phyloP scores from a whole-genome alignment of 2,797 vertebrate genomes.

The Amblyraja radiata region DNA sequence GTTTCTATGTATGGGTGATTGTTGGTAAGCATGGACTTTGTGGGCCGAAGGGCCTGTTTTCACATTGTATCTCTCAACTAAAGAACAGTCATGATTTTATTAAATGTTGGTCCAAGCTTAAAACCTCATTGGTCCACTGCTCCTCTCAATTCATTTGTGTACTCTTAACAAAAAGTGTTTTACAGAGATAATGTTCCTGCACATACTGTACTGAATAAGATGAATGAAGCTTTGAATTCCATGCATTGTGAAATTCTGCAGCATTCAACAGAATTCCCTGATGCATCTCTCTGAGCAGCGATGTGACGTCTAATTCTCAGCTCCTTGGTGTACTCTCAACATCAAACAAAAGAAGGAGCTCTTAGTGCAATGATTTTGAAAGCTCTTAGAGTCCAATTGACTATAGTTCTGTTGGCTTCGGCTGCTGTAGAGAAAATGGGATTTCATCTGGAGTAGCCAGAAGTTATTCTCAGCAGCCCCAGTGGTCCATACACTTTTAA shows the following conservation, averaged over 20 bases:
- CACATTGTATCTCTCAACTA: too few species aligned
- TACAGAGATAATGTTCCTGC: neutral
- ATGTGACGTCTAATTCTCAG: neutral
- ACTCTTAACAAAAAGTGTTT: neutral
- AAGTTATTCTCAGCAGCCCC: neutral
- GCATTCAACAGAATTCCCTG: neutral
- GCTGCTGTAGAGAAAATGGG: neutral
- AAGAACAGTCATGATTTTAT: too few species aligned
- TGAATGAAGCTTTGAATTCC: neutral
- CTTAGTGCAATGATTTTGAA: neutral
- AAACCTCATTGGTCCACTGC: too few species aligned
- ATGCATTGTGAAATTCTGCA: neutral
- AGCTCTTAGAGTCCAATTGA: neutral
- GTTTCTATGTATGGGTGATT: too few species aligned
- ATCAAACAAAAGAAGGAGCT: too few species aligned
- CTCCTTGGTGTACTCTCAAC: neutral
- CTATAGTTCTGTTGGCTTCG: too few species aligned
- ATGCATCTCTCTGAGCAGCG: neutral
- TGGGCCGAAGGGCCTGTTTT: too few species aligned
- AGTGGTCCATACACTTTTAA: neutral
- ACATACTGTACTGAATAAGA: neutral
- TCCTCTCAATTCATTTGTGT: too few species aligned
- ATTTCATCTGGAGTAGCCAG: neutral
- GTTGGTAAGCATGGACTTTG: too few species aligned
- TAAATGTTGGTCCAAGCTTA: too few species aligned